phyloP scores from a whole-genome alignment of 1,140 invertebrate genomes.

The Lepidurus arcticus region DNA sequence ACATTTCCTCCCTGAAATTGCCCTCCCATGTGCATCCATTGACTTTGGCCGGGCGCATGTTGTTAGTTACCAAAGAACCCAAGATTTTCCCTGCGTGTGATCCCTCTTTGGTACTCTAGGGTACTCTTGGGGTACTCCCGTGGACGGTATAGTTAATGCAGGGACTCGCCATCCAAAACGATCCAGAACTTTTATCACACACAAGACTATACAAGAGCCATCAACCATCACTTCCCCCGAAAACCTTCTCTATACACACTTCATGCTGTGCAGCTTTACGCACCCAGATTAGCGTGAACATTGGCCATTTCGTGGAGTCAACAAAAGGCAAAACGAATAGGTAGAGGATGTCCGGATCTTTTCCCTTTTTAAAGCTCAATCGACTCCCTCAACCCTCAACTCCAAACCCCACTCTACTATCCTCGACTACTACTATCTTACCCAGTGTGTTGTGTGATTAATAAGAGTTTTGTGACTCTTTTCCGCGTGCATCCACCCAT shows the following conservation, averaged over 20 bases:
- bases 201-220: background rate
- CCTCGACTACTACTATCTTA: background rate
- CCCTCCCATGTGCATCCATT: background rate
- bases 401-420: background rate
- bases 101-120: background rate
- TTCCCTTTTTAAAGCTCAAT: too few relatives aligned
- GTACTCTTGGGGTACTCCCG: too few relatives aligned
- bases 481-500: too few relatives aligned
- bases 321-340: conserved; percentile 2
- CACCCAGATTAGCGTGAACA: conserved; percentile 21
- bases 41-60: background rate
- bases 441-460: too few relatives aligned
- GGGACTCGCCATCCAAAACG: background rate
- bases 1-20: conserved; percentile 6
- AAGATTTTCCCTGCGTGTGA: background rate
- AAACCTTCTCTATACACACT: background rate
- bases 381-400: background rate
- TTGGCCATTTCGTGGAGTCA: conserved; percentile 17
- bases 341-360: background rate
- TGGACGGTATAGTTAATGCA: too few relatives aligned
- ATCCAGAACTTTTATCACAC: background rate
- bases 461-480: too few relatives aligned
- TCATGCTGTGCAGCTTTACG: conserved; percentile 15
- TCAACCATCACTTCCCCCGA: background rate
- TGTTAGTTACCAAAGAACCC: background rate